These are phyloP conservation scores for Gandaritis pyraliata DNA, from an alignment of 2,888 invertebrate species.

Conservation along the genomic window DNA sequence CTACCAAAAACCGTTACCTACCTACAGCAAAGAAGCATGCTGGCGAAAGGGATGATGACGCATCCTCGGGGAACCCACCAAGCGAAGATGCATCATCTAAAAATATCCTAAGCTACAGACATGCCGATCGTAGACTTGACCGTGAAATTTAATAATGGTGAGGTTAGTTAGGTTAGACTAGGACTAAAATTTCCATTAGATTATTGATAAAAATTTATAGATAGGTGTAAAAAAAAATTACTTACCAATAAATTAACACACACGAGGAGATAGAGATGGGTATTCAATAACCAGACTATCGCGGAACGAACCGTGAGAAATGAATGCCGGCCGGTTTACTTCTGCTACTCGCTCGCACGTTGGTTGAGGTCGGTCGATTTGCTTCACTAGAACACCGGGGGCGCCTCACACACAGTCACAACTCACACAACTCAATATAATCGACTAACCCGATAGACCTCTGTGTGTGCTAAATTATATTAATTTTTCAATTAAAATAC, in stretches of 20 bases:
- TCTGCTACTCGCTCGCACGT: constrained; percentile 67
- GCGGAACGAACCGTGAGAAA: constrained; percentile 74
- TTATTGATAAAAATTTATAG: neutral
- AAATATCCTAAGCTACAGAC: constrained; percentile 38
- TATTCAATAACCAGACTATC: constrained; percentile 59
- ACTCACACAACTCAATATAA: too few species aligned
- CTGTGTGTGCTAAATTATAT: constrained; percentile 60
- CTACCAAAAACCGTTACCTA: constrained; percentile 41
- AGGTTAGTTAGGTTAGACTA: constrained; percentile 9
- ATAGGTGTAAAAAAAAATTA: constrained; percentile 36
- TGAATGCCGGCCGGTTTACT: constrained; percentile 75
- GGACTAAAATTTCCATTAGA: neutral
- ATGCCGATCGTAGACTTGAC: constrained; percentile 42
- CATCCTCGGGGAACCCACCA: constrained; percentile 35
- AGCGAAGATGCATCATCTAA: constrained; percentile 37
- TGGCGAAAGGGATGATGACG: constrained; percentile 33
- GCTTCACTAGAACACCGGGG: constrained; percentile 70
- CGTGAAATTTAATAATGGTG: constrained; percentile 28
- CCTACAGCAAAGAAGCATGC: constrained; percentile 15
- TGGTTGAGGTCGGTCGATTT: constrained; percentile 70
- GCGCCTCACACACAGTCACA: too few species aligned
- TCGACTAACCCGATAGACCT: constrained; percentile 74
- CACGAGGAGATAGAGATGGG: constrained; percentile 51
- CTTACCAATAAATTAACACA: constrained; percentile 61
- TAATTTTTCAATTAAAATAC: constrained; percentile 55